phyloP scores from a whole-genome alignment of 2,888 invertebrate genomes.

The Empis stercorea region DNA sequence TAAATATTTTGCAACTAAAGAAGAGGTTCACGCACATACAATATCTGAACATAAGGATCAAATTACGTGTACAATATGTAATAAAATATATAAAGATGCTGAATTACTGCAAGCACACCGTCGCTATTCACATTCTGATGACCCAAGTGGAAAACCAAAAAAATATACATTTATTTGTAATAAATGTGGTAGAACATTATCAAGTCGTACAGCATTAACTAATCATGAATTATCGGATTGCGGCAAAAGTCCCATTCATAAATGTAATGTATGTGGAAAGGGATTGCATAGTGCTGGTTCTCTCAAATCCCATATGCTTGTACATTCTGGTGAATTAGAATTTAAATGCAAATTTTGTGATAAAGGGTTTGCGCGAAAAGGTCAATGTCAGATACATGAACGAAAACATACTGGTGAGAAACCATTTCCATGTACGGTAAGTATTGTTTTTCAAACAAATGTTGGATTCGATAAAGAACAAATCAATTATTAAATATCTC shows the following conservation, averaged over 20 bases:
- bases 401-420: background rate
- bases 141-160: background rate
- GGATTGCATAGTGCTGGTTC: conserved; percentile 35
- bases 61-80: conserved; percentile 36
- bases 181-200: conserved; percentile 33
- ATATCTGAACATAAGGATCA: conserved; percentile 30
- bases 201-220: conserved; percentile 32
- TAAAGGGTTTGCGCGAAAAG: background rate
- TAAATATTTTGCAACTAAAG: conserved; percentile 30
- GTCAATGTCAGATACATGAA: background rate
- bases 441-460: too few relatives aligned
- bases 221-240: conserved; percentile 38
- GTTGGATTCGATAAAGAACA: too few relatives aligned
- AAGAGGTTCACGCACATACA: conserved; percentile 35
- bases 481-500: too few relatives aligned
- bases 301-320: conserved; percentile 35
- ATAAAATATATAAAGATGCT: conserved; percentile 20
- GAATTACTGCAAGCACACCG: background rate
- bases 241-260: conserved; percentile 30
- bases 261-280: conserved; percentile 34
- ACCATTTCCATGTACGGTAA: background rate
- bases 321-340: conserved; percentile 22
- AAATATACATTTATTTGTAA: conserved; percentile 17
- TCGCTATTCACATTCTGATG: background rate
- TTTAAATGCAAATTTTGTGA: background rate